phyloP scores from a whole-genome alignment of 2,113 vertebrate species.

The Electrona antarctica region DNA sequence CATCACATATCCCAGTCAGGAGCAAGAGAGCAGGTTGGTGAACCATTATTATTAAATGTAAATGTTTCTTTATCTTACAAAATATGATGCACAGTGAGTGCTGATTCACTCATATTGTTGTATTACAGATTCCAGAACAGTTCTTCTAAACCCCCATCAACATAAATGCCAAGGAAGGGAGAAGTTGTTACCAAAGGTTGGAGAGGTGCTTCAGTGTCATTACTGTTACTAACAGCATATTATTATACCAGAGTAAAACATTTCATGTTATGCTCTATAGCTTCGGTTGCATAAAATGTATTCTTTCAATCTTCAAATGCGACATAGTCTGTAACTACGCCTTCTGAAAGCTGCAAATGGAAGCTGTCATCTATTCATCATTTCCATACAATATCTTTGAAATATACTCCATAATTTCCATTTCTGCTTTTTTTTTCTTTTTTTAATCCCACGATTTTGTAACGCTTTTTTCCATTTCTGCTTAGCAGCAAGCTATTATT shows the following conservation, averaged over 20 bases:
- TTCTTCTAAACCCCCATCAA: slow-evolving; percentile 50
- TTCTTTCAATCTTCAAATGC: neutral
- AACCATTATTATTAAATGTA: neutral
- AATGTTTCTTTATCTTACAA: neutral
- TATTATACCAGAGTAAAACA: neutral
- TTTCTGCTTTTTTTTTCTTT: no score
- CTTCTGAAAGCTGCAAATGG: no score
- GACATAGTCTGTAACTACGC: no score
- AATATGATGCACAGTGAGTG: neutral
- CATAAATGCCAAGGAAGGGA: slow-evolving; percentile 37
- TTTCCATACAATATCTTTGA: no score
- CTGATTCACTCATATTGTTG: slow-evolving; percentile 11
- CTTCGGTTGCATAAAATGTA: neutral
- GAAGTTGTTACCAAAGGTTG: neutral
- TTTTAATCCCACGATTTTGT: no score
- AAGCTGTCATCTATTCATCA: no score
- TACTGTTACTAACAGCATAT: neutral
- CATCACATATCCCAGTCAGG: slow-evolving; percentile 46
- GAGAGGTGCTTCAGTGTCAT: neutral
- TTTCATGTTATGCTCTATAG: neutral
- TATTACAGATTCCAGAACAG: slow-evolving; percentile 65
- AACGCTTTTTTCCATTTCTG: no score
- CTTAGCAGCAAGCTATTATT: no score
- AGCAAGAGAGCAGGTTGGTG: slow-evolving; percentile 58
- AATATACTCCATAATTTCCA: no score